These are phyloP conservation scores for Prionace glauca DNA, from an alignment of 2,797 vertebrate genomes.

Conservation along the genomic window DNA sequence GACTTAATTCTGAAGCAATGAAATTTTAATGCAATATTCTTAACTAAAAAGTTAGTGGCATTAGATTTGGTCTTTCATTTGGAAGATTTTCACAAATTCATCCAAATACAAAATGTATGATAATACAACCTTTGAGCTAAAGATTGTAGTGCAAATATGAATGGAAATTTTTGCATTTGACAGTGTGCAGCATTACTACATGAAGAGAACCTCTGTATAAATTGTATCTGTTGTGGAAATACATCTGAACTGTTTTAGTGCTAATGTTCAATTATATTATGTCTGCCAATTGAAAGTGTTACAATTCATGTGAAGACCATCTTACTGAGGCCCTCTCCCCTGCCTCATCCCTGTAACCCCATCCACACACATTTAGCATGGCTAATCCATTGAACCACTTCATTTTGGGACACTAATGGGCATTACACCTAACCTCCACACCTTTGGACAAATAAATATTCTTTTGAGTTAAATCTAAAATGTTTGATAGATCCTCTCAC, in stretches of 20 bases:
- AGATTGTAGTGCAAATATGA: neutral
- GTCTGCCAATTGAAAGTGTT: neutral
- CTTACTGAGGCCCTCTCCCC: too few relatives aligned
- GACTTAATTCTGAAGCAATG: neutral
- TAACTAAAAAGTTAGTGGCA: neutral
- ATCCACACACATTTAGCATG: too few relatives aligned
- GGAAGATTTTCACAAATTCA: neutral
- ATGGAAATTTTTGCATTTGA: neutral
- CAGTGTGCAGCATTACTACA: neutral
- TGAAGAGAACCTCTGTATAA: neutral
- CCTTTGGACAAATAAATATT: neutral
- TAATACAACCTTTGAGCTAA: neutral
- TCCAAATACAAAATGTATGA: neutral
- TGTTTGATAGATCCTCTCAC: neutral
- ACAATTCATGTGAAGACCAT: too few relatives aligned
- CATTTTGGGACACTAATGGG: too few relatives aligned
- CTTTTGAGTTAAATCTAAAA: neutral
- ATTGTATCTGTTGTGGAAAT: neutral
- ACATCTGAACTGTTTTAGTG: neutral
- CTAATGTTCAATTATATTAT: neutral
- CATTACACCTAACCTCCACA: too few relatives aligned
- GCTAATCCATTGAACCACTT: too few relatives aligned
- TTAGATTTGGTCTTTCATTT: neutral
- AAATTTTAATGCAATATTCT: neutral
- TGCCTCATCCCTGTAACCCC: too few relatives aligned